Conservation (phyloP, 2,113 vertebrate species). For the Forbesichthys agassizii region DNA sequence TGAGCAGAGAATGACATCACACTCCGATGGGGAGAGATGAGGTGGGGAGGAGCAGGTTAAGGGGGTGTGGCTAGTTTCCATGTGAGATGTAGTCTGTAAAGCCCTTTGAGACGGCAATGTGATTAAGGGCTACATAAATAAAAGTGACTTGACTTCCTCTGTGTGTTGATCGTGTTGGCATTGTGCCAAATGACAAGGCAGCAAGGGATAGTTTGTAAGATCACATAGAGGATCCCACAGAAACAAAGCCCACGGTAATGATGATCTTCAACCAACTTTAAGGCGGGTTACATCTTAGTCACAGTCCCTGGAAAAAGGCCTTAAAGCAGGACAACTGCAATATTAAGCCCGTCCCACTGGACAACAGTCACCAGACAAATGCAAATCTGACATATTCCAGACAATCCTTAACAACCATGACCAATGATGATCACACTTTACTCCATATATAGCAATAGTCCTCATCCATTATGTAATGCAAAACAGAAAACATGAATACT, state of each 20-base stretch:
- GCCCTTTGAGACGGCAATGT: too few species aligned
- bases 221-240: constrained; percentile 26
- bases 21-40: too few species aligned
- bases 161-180: not conserved
- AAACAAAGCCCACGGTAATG: constrained; percentile 37
- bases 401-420: not conserved
- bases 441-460: constrained; percentile 1
- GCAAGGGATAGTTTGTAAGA: constrained; percentile 23
- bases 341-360: constrained; percentile 26
- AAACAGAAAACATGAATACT: not conserved
- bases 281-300: constrained; percentile 54
- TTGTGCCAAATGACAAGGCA: constrained; percentile 2
- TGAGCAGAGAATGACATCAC: too few species aligned
- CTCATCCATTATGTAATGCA: not conserved
- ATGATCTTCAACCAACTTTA: constrained; percentile 50
- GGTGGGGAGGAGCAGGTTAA: too few species aligned
- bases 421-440: constrained; percentile 14
- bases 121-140: too few species aligned
- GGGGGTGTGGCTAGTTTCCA: too few species aligned
- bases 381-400: constrained; percentile 21
- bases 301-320: constrained; percentile 33
- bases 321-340: constrained; percentile 29
- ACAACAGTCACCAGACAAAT: constrained; percentile 39
- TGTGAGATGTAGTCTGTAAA: too few species aligned
- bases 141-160: too few species aligned